Evolutionary conservation across 2,888 invertebrate genomes (phyloP).

Genomic region (Ischnus inquisitorius): DNA sequence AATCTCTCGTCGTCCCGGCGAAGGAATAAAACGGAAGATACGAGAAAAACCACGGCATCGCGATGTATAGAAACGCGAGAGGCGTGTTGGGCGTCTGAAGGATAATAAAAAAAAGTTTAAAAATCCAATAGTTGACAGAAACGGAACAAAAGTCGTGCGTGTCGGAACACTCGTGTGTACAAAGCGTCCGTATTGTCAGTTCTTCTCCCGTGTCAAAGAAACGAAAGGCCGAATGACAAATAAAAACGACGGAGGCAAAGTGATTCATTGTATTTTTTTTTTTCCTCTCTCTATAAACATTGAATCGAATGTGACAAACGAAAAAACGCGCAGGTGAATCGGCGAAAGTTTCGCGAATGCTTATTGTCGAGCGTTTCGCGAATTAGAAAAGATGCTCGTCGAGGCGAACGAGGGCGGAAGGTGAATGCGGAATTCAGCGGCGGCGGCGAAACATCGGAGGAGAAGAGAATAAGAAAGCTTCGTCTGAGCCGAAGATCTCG

Average conservation of each 20-base stretch:
- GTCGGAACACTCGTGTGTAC: background rate
- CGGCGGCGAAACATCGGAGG: background rate
- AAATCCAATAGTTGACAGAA: background rate
- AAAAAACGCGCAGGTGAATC: background rate
- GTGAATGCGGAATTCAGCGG: background rate
- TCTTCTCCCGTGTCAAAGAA: too few species aligned
- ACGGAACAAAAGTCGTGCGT: background rate
- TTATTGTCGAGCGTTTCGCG: background rate
- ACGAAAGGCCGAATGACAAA: too few species aligned
- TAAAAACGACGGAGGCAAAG: too few species aligned
- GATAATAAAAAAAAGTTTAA: conserved; percentile 8
- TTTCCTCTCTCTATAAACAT: background rate
- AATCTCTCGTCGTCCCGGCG: conserved; percentile 23
- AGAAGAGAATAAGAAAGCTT: background rate
- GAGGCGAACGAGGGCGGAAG: background rate
- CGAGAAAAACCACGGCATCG: conserved; percentile 6
- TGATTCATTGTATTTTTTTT: background rate
- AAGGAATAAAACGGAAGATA: background rate
- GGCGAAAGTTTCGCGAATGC: background rate
- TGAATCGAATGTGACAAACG: background rate
- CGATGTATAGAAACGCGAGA: conserved; percentile 27
- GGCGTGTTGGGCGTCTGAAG: conserved; percentile 56
- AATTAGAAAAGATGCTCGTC: background rate
- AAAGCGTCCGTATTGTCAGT: too few species aligned
- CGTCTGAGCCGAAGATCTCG: background rate